A percentile compares a stretch with the other conserved stretches of the same genome.
phyloP scores from a whole-genome alignment of 1,140 invertebrate genomes.

The Heliconius hewitsoni region DNA sequence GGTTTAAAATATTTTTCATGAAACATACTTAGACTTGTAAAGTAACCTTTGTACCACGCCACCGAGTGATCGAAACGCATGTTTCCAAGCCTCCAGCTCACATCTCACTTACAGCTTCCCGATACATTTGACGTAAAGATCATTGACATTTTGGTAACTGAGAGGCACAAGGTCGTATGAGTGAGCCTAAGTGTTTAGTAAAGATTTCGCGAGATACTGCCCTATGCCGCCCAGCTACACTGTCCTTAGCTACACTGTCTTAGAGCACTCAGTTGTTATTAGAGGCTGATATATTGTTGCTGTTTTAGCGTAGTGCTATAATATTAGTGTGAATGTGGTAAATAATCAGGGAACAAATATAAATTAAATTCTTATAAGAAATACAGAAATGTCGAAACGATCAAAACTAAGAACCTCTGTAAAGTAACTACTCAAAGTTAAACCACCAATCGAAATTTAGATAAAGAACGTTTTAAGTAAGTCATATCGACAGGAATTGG shows the following conservation, averaged over 20 bases:
- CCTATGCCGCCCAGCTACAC: slow-evolving; percentile 76
- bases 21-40: slow-evolving; percentile 70
- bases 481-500: slow-evolving; percentile 85
- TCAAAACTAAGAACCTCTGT: slow-evolving; percentile 15
- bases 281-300: slow-evolving; percentile 74
- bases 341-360: slow-evolving; percentile 35
- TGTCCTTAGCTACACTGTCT: slow-evolving; percentile 36
- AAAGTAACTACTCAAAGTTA: slow-evolving; percentile 21
- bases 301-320: slow-evolving; percentile 70
- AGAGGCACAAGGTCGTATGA: slow-evolving; percentile 71
- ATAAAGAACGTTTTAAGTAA: slow-evolving; percentile 41
- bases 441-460: slow-evolving; percentile 31
- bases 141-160: slow-evolving; percentile 73
- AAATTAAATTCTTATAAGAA: slow-evolving; percentile 39
- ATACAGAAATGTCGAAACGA: slow-evolving; percentile 18
- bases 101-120: slow-evolving; percentile 80
- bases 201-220: slow-evolving; percentile 52
- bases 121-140: slow-evolving; percentile 72
- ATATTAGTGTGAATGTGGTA: slow-evolving; percentile 72
- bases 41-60: slow-evolving; percentile 78
- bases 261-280: slow-evolving; percentile 71
- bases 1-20: slow-evolving; percentile 63
- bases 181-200: slow-evolving; percentile 39
- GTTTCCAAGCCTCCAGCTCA: slow-evolving; percentile 78
- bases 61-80: slow-evolving; percentile 80